Evolutionary conservation across 2,797 vertebrate species (phyloP).

Genomic region (Sebastolobus altivelis): DNA sequence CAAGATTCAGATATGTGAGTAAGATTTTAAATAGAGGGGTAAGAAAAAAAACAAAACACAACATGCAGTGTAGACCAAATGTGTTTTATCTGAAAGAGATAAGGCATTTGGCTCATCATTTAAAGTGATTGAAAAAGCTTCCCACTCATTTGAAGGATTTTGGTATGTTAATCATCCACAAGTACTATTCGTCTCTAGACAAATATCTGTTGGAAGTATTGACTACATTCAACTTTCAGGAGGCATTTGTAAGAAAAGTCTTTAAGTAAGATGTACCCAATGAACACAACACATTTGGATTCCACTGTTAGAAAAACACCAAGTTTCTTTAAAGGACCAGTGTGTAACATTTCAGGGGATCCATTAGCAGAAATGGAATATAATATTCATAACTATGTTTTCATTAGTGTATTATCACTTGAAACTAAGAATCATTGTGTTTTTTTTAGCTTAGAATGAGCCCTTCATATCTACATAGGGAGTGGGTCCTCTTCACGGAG

Average conservation of each 20-base stretch:
- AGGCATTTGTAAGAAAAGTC: background rate
- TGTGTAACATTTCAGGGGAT: too few relatives aligned
- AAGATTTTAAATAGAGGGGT: background rate
- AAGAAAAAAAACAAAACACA: background rate
- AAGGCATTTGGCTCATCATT: too few relatives aligned
- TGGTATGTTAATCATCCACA: background rate
- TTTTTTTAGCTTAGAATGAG: too few relatives aligned
- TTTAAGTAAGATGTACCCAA: background rate
- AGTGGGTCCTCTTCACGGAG: too few relatives aligned
- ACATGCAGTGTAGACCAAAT: background rate
- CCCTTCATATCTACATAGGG: too few relatives aligned
- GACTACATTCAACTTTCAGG: background rate
- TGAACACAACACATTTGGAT: background rate
- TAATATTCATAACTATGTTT: too few relatives aligned
- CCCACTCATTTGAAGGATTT: background rate
- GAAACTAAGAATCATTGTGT: too few relatives aligned
- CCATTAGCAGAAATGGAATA: too few relatives aligned
- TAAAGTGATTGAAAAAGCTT: background rate
- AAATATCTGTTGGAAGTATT: background rate
- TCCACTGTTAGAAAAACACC: background rate
- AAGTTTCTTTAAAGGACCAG: too few relatives aligned
- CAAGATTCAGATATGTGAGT: background rate
- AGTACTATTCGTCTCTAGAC: background rate
- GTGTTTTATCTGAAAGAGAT: background rate
- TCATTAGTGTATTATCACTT: too few relatives aligned